Percentiles rank a stretch among this genome's conserved stretches.
Conservation (phyloP, 2,113 vertebrate species). For the Megalops atlanticus region DNA sequence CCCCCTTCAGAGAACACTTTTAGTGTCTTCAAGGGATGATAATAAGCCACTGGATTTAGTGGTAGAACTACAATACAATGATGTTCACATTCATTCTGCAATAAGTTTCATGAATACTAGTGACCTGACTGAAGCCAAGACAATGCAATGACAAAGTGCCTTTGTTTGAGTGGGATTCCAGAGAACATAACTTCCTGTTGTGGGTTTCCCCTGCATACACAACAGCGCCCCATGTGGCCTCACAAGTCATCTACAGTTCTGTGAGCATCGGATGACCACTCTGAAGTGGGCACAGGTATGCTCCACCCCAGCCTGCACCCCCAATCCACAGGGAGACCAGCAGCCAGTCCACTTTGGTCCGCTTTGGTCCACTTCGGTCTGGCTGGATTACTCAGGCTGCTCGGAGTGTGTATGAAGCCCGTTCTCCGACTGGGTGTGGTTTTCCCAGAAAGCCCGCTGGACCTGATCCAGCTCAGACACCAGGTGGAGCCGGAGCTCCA, state of each 20-base stretch:
- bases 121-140: slow-evolving; percentile 41
- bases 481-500: slow-evolving; percentile 83
- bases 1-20: background rate
- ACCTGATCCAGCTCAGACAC: slow-evolving; percentile 86
- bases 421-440: slow-evolving; percentile 71
- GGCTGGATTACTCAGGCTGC: slow-evolving; percentile 67
- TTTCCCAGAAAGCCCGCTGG: slow-evolving; percentile 82
- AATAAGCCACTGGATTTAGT: background rate
- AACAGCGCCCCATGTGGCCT: slow-evolving; percentile 40
- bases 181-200: slow-evolving; percentile 6
- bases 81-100: slow-evolving; percentile 5
- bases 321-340: slow-evolving; percentile 22
- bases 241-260: slow-evolving; percentile 32
- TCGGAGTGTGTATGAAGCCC: slow-evolving; percentile 75
- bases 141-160: slow-evolving; percentile 39
- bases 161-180: slow-evolving; percentile 50
- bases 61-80: background rate
- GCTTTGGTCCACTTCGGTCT: background rate
- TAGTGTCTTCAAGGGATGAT: background rate
- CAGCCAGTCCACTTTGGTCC: no score
- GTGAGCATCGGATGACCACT: background rate
- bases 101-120: background rate
- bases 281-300: background rate
- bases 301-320: slow-evolving; percentile 7
- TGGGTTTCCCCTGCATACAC: slow-evolving; percentile 51